phyloP scores from a whole-genome alignment of 2,888 invertebrate genomes.

The Thyatira batis region DNA sequence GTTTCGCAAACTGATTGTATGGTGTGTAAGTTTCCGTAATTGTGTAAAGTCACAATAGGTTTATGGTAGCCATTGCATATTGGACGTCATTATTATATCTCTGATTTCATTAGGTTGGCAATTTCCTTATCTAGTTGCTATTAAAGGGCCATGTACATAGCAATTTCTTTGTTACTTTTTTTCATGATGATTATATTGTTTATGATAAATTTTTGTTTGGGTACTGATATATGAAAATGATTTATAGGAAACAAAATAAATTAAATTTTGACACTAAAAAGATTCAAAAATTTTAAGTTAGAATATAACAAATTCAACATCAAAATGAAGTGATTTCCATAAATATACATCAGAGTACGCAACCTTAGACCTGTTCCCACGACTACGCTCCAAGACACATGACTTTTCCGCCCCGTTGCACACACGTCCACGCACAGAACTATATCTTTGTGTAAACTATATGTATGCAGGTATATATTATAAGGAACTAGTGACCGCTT shows the following conservation, averaged over 20 bases:
- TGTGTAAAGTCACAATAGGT: conserved; percentile 38
- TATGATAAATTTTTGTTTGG: too few species aligned
- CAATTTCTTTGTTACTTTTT: too few species aligned
- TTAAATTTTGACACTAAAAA: too few species aligned
- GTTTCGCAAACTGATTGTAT: conserved; percentile 57
- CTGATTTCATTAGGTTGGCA: not conserved
- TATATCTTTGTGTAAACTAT: conserved; percentile 48
- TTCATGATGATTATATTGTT: too few species aligned
- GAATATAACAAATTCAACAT: conserved; percentile 1
- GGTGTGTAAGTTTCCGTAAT: conserved; percentile 61
- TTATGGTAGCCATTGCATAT: conserved; percentile 20
- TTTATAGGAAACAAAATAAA: too few species aligned
- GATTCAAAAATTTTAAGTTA: not conserved
- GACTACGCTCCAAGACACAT: conserved; percentile 58
- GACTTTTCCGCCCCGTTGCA: conserved; percentile 60
- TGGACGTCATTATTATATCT: conserved; percentile 6
- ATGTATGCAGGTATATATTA: conserved; percentile 21
- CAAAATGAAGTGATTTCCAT: conserved; percentile 32
- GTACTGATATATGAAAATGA: too few species aligned
- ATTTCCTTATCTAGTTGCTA: not conserved
- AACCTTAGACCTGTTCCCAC: conserved; percentile 61
- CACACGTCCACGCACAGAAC: conserved; percentile 35
- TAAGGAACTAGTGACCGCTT: conserved; percentile 4
- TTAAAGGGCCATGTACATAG: not conserved
- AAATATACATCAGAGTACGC: conserved; percentile 25